Evolutionary conservation across 1,140 invertebrate genomes (phyloP).

Genomic region (Nasonia longicornis): DNA sequence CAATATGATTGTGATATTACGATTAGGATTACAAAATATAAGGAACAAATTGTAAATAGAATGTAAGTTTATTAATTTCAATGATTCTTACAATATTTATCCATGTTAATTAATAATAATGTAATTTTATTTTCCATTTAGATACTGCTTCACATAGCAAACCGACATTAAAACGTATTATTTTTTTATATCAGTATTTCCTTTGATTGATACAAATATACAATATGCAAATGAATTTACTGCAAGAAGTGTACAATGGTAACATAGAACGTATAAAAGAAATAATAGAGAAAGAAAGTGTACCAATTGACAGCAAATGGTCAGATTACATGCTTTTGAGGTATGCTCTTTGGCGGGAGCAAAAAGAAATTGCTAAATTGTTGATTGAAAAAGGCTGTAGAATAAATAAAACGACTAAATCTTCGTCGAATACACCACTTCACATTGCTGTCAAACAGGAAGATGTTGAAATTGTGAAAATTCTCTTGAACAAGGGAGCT

Average conservation of each 20-base stretch:
- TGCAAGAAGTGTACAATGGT: conserved; percentile 17
- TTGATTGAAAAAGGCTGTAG: conserved; percentile 17
- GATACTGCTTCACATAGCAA: too few species aligned
- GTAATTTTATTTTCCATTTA: too few species aligned
- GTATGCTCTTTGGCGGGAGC: conserved; percentile 6
- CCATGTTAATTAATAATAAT: too few species aligned
- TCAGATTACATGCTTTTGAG: conserved; percentile 11
- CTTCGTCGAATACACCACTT: background rate
- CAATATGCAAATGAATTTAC: background rate
- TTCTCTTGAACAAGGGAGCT: background rate
- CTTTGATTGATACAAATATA: background rate
- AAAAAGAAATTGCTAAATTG: conserved; percentile 19
- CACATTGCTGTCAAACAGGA: background rate
- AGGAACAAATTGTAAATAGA: too few species aligned
- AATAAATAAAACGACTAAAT: conserved; percentile 8
- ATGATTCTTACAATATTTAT: too few species aligned
- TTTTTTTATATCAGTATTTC: too few species aligned
- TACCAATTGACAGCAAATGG: conserved; percentile 18
- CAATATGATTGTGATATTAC: too few species aligned
- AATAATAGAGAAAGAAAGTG: background rate
- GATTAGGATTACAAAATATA: too few species aligned
- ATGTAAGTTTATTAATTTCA: too few species aligned
- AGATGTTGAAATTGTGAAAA: background rate
- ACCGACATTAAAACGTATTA: too few species aligned
- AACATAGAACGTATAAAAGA: background rate